Conservation (phyloP, 2,888 invertebrate genomes). For the Hybos culiciformis region DNA sequence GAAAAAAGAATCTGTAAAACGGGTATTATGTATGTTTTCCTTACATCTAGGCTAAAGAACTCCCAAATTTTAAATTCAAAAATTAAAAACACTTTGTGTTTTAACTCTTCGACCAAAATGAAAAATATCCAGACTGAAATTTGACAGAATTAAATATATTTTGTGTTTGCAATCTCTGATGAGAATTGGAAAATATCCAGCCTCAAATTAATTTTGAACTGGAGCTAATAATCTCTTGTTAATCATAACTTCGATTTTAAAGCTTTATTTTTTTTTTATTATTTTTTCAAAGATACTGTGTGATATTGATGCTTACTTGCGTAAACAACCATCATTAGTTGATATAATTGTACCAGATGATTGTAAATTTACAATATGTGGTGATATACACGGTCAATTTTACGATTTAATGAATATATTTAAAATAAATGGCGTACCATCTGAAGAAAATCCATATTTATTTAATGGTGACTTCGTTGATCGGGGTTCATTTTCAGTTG, state of each 20-base stretch:
- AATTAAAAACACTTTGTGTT: no score
- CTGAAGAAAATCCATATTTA: constrained; percentile 85
- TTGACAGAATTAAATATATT: no score
- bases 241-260: neutral
- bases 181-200: no score
- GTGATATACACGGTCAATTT: constrained; percentile 98
- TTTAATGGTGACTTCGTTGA: constrained; percentile 99
- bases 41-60: no score
- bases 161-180: no score
- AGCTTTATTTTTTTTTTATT: neutral
- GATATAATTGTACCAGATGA: constrained; percentile 77
- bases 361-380: constrained; percentile 93
- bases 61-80: no score
- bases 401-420: constrained; percentile 98
- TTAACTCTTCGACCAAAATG: no score
- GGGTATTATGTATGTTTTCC: no score
- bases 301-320: constrained; percentile 74
- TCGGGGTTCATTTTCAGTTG: constrained; percentile 96
- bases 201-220: no score
- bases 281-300: constrained; percentile 63
- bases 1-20: no score
- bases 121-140: no score
- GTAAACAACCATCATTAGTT: constrained; percentile 73
- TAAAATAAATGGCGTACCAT: constrained; percentile 90
- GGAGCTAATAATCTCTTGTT: no score